Evolutionary conservation across 2,888 invertebrate species (phyloP).

Genomic region (Theristus sp.): DNA sequence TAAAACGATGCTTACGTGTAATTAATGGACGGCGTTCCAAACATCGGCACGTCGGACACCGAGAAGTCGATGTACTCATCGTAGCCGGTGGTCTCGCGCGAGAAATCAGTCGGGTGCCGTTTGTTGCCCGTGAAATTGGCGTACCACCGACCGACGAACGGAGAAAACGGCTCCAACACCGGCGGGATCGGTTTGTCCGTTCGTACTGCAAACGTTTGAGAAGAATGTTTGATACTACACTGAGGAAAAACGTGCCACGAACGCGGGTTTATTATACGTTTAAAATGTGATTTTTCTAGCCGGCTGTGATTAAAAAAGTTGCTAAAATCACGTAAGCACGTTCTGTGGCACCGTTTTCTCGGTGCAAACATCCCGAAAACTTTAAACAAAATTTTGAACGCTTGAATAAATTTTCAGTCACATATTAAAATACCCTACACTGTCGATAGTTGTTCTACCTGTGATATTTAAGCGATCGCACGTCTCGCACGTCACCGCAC

Average conservation of each 20-base stretch:
- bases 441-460: no score
- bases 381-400: no score
- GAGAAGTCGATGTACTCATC: conserved; percentile 23
- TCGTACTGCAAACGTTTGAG: conserved; percentile 10
- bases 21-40: conserved; percentile 27
- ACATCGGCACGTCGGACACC: conserved; percentile 27
- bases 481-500: conserved; percentile 25
- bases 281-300: no score
- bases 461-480: no score
- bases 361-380: no score
- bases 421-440: no score
- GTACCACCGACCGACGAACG: conserved; percentile 26
- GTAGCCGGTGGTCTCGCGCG: conserved; percentile 14
- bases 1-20: conserved; percentile 16
- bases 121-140: conserved; percentile 7
- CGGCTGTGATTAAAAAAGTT: no score
- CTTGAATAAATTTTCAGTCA: no score
- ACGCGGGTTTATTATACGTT: no score
- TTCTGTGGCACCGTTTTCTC: no score
- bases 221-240: no score
- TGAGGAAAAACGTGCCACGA: not conserved
- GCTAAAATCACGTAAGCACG: no score
- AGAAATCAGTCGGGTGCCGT: conserved; percentile 24
- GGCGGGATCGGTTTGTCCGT: conserved; percentile 26
- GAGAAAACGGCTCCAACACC: conserved; percentile 27